Conservation (phyloP, 92 coral and sea anemone genomes). For the Palythoa grandis region DNA sequence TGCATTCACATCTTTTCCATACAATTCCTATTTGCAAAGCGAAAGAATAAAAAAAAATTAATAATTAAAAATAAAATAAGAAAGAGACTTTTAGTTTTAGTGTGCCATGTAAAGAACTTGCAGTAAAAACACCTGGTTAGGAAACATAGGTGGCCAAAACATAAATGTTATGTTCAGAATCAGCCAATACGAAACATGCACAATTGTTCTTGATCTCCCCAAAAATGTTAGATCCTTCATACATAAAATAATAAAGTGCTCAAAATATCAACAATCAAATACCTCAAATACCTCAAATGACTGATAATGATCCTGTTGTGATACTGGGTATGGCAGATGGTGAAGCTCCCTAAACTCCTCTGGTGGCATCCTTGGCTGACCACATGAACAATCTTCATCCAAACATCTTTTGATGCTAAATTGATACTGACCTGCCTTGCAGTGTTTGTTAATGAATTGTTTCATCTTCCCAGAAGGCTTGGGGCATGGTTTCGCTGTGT, state of each 20-base stretch:
- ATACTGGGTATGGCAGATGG: constrained; percentile 50
- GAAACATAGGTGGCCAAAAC: constrained; percentile 27
- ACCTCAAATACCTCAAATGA: constrained; percentile 44
- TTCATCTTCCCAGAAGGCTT: constrained; percentile 40
- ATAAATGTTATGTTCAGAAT: not conserved
- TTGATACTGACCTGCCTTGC: constrained; percentile 56
- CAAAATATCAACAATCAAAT: constrained; percentile 7
- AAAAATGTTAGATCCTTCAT: constrained; percentile 28
- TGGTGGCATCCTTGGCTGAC: constrained; percentile 54
- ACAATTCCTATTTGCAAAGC: constrained; percentile 35
- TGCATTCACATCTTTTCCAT: constrained; percentile 29
- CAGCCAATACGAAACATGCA: not conserved
- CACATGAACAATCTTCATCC: constrained; percentile 56
- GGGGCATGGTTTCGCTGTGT: constrained; percentile 47
- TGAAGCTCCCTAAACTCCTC: constrained; percentile 47
- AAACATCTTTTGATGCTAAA: constrained; percentile 51
- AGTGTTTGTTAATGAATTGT: constrained; percentile 54
- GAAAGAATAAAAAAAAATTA: constrained; percentile 1
- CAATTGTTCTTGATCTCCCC: not conserved
- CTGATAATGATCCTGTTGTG: constrained; percentile 47
- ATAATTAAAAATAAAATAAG: constrained; percentile 2
- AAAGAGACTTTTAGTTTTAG: not conserved
- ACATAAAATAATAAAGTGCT: constrained; percentile 15
- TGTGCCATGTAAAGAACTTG: constrained; percentile 17
- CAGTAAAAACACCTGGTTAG: constrained; percentile 32